Evolutionary conservation across 2,888 invertebrate genomes (phyloP).

Genomic region (Pachymerium ferrugineum): DNA sequence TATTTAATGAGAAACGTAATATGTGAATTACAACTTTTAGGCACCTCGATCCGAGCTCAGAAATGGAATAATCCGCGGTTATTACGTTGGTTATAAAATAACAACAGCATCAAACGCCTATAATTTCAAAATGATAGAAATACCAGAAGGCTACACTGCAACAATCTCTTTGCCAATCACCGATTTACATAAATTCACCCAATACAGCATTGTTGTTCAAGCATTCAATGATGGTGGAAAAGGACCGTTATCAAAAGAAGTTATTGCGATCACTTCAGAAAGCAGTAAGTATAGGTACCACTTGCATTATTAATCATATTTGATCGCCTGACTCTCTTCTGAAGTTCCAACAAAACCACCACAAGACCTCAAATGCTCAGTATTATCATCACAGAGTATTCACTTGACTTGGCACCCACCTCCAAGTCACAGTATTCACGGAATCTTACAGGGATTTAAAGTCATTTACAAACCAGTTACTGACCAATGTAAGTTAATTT

Average conservation of each 20-base stretch:
- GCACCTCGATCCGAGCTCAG: neutral
- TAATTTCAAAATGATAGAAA: neutral
- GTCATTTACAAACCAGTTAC: conserved; percentile 43
- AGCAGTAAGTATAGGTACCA: conserved; percentile 41
- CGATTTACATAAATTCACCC: conserved; percentile 41
- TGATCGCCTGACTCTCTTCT: neutral
- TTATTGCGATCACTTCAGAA: conserved; percentile 44
- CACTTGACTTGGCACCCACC: conserved; percentile 47
- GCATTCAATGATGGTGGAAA: conserved; percentile 46
- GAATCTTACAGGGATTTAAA: conserved; percentile 48
- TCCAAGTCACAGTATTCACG: conserved; percentile 46
- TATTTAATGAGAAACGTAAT: too few relatives aligned
- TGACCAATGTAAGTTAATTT: neutral
- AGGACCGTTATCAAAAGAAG: conserved; percentile 45
- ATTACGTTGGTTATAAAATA: conserved; percentile 4
- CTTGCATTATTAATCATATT: neutral
- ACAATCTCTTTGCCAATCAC: neutral
- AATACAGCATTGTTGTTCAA: conserved; percentile 46
- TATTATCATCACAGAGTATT: conserved; percentile 44
- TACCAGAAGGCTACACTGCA: neutral
- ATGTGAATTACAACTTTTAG: neutral
- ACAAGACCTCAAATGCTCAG: conserved; percentile 43
- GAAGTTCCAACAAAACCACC: conserved; percentile 47
- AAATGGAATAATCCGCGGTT: conserved; percentile 7
- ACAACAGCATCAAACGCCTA: neutral